Evolutionary conservation across 2,888 invertebrate genomes (phyloP).

Genomic region (Coenonympha arcania): DNA sequence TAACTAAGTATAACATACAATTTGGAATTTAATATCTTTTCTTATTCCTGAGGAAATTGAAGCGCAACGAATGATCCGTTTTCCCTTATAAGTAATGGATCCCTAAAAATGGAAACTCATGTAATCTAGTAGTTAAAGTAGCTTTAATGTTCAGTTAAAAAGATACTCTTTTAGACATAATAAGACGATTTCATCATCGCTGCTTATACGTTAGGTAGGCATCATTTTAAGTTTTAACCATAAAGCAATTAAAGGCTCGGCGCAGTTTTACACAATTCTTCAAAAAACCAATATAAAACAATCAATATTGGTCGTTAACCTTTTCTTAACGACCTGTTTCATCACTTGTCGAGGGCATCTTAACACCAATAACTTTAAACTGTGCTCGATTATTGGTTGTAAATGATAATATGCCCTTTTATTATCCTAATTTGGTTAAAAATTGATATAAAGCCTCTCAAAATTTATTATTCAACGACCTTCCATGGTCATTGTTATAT

Average conservation of each 20-base stretch:
- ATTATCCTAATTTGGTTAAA: background rate
- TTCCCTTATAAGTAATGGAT: no score
- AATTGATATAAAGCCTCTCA: background rate
- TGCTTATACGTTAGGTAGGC: background rate
- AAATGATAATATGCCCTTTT: background rate
- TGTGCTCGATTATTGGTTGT: background rate
- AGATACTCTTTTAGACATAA: background rate
- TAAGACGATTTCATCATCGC: background rate
- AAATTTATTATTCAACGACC: background rate
- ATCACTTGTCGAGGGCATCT: background rate
- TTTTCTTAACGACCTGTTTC: background rate
- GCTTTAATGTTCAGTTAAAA: background rate
- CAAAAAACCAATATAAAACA: conserved; percentile 4
- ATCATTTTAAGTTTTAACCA: background rate
- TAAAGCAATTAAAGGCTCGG: background rate
- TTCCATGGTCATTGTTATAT: background rate
- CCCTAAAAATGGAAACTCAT: no score
- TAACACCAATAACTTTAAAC: background rate
- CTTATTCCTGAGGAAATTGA: no score
- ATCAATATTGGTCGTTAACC: conserved; percentile 1
- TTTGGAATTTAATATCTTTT: no score
- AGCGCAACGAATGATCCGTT: no score
- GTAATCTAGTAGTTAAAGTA: no score
- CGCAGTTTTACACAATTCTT: background rate
- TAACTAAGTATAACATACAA: no score